Percentiles rank a stretch among this genome's conserved stretches.
These are phyloP conservation scores for Fregata magnificens DNA, from an alignment of 2,113 vertebrate species.

Conservation along the genomic window DNA sequence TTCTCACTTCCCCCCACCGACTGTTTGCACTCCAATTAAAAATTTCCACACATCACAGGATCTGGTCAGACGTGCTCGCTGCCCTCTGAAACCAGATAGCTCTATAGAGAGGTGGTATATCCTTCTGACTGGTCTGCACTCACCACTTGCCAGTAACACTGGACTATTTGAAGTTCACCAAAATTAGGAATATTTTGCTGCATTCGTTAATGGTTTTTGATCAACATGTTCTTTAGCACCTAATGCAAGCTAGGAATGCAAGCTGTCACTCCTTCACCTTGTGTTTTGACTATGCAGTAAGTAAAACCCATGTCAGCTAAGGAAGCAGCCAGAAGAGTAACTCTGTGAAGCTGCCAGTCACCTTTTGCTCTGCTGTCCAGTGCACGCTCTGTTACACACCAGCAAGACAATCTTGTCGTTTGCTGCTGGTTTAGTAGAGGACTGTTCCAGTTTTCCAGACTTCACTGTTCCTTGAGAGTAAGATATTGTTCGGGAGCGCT, in stretches of 20 bases:
- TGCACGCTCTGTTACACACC: constrained; percentile 93
- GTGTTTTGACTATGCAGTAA: background rate
- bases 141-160: background rate
- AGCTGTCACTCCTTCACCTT: background rate
- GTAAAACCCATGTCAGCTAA: background rate
- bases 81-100: background rate
- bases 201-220: background rate
- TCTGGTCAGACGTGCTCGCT: background rate
- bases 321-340: background rate
- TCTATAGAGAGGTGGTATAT: background rate
- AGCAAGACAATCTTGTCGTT: constrained; percentile 89
- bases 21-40: background rate
- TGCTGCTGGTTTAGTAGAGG: constrained; percentile 75
- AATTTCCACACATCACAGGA: background rate
- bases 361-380: constrained; percentile 95
- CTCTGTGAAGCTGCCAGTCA: constrained; percentile 44
- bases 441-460: constrained; percentile 68
- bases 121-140: background rate
- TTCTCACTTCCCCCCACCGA: background rate
- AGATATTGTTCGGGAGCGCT: constrained; percentile 81
- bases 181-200: background rate
- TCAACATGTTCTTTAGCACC: background rate
- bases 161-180: background rate
- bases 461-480: constrained; percentile 73
- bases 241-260: background rate